A percentile compares a stretch with the other conserved stretches of the same genome.
These are phyloP conservation scores for Eurystomus gularis DNA, from an alignment of 2,113 vertebrate genomes.

Conservation along the genomic window DNA sequence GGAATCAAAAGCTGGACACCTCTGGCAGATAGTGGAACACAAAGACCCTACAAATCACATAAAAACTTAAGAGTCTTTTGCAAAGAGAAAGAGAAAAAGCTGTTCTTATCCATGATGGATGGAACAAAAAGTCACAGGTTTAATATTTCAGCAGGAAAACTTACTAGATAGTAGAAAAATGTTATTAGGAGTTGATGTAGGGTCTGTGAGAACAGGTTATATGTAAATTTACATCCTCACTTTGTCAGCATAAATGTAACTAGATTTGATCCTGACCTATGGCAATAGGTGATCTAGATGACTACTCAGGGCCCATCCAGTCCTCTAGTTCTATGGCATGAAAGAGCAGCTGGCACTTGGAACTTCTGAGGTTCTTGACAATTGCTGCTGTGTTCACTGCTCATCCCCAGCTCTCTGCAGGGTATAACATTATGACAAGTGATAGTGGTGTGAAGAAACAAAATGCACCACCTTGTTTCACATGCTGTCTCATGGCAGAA, in stretches of 20 bases:
- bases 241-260: neutral
- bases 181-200: neutral
- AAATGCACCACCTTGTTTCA: neutral
- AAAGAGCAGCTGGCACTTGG: neutral
- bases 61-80: neutral
- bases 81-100: neutral
- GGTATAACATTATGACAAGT: neutral
- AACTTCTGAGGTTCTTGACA: neutral
- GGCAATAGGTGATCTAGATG: fast-evolving
- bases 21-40: neutral
- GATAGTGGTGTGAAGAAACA: fast-evolving
- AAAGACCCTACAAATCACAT: neutral
- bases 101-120: neutral
- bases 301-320: neutral
- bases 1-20: neutral
- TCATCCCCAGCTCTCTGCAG: neutral
- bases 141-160: neutral
- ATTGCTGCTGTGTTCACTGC: neutral
- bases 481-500: neutral
- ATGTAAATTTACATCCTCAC: neutral
- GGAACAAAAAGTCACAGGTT: neutral
- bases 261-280: neutral
- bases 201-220: neutral
- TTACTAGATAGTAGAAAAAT: neutral
- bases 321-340: neutral